Percentiles rank a stretch among this genome's conserved stretches.
phyloP scores from a whole-genome alignment of 2,888 invertebrate genomes.

The Pandemis cinnamomeana region DNA sequence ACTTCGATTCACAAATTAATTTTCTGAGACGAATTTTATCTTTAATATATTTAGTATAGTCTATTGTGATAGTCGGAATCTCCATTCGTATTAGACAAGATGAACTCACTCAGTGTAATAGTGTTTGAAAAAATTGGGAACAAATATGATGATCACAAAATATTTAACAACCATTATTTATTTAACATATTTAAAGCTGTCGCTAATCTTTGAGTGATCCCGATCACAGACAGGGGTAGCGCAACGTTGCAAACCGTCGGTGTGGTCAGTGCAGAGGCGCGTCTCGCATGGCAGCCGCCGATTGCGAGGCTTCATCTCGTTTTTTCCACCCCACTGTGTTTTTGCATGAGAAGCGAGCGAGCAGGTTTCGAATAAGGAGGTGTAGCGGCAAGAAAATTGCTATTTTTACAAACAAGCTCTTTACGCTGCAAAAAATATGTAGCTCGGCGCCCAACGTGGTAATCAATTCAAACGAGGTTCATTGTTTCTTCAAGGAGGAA shows the following conservation, averaged over 20 bases:
- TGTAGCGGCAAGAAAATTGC: slow-evolving; percentile 69
- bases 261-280: slow-evolving; percentile 55
- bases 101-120: not conserved
- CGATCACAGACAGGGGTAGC: slow-evolving; percentile 49
- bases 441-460: slow-evolving; percentile 61
- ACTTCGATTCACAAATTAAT: not conserved
- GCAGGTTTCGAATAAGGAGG: slow-evolving; percentile 64
- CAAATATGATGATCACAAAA: too few relatives aligned
- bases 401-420: slow-evolving; percentile 74
- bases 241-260: slow-evolving; percentile 52
- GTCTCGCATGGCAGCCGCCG: slow-evolving; percentile 64
- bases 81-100: too few relatives aligned
- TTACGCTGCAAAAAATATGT: slow-evolving; percentile 66
- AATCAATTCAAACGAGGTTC: slow-evolving; percentile 71
- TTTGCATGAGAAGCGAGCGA: slow-evolving; percentile 64
- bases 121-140: too few relatives aligned
- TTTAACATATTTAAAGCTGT: slow-evolving; percentile 15
- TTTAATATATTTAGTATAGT: not conserved
- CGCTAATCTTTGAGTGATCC: slow-evolving; percentile 49
- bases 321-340: slow-evolving; percentile 60
- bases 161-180: too few relatives aligned
- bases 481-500: slow-evolving; percentile 69
- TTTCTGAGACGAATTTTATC: not conserved
- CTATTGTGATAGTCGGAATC: not conserved
- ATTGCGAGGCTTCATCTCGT: slow-evolving; percentile 56